Percentiles rank a stretch among this genome's conserved stretches.
These are phyloP conservation scores for Amblyjoppa fuscipennis DNA, from an alignment of 2,888 invertebrate species.

Conservation along the genomic window DNA sequence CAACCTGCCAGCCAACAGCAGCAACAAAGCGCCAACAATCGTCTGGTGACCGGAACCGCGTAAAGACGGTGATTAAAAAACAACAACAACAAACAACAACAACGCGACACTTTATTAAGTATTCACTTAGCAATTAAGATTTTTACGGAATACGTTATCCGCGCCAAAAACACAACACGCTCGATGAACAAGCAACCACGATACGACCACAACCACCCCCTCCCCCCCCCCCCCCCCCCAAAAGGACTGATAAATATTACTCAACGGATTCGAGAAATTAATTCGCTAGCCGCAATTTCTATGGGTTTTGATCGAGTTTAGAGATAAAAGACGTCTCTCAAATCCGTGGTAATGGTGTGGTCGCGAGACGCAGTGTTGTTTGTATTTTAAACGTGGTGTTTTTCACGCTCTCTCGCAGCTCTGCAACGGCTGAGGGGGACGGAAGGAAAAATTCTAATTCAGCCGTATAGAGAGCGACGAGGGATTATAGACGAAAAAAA, in stretches of 20 bases:
- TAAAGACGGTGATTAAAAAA: slow-evolving; percentile 71
- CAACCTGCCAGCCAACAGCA: slow-evolving; percentile 67
- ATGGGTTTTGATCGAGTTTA: slow-evolving; percentile 5
- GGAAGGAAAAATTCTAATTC: neutral
- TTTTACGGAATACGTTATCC: slow-evolving; percentile 80
- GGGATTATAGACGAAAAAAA: slow-evolving; percentile 39
- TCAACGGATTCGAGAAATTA: slow-evolving; percentile 43
- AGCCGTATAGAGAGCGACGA: neutral
- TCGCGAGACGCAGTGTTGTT: slow-evolving; percentile 4
- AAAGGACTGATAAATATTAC: slow-evolving; percentile 38
- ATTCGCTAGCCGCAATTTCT: neutral
- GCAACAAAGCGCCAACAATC: slow-evolving; percentile 74
- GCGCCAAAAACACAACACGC: slow-evolving; percentile 39
- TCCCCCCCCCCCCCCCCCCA: neutral
- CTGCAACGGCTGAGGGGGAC: neutral
- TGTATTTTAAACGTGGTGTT: slow-evolving; percentile 18
- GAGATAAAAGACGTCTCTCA: neutral
- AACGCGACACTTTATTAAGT: slow-evolving; percentile 81
- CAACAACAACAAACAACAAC: slow-evolving; percentile 51
- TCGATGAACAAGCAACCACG: slow-evolving; percentile 18
- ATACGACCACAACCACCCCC: neutral
- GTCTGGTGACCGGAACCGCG: slow-evolving; percentile 82
- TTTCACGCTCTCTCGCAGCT: neutral
- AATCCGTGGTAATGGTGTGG: slow-evolving; percentile 13
- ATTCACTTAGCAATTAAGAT: slow-evolving; percentile 83